phyloP scores from a whole-genome alignment of 2,797 vertebrate genomes.

The Kryptolebias ocellatus region DNA sequence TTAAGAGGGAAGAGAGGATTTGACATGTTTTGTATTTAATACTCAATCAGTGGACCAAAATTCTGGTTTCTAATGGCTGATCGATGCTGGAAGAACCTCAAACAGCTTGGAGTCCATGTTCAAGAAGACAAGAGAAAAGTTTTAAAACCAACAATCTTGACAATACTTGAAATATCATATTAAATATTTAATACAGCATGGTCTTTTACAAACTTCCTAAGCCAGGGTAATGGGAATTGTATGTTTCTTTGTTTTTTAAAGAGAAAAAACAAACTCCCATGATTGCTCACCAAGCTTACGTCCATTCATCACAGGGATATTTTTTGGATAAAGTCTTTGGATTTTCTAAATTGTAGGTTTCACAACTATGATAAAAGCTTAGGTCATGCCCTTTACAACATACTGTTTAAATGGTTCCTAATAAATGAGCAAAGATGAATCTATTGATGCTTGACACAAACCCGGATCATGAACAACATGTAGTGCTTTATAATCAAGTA shows the following conservation, averaged over 20 bases:
- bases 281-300: not conserved
- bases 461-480: not conserved
- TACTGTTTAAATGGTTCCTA: not conserved
- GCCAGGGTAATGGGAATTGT: too few species aligned
- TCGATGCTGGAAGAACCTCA: not conserved
- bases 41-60: constrained; percentile 2
- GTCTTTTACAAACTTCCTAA: too few species aligned
- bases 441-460: not conserved
- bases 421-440: not conserved
- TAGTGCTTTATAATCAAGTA: not conserved
- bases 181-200: too few species aligned
- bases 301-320: not conserved
- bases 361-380: not conserved
- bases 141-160: not conserved
- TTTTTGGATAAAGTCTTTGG: not conserved
- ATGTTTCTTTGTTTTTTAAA: too few species aligned
- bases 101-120: not conserved
- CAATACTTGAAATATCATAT: not conserved
- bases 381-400: not conserved
- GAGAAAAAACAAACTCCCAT: too few species aligned
- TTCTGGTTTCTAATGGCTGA: not conserved
- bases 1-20: constrained; percentile 5
- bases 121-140: not conserved
- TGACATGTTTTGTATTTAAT: not conserved
- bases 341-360: not conserved